phyloP scores from a whole-genome alignment of 2,888 invertebrate species.

The Helleia helle region DNA sequence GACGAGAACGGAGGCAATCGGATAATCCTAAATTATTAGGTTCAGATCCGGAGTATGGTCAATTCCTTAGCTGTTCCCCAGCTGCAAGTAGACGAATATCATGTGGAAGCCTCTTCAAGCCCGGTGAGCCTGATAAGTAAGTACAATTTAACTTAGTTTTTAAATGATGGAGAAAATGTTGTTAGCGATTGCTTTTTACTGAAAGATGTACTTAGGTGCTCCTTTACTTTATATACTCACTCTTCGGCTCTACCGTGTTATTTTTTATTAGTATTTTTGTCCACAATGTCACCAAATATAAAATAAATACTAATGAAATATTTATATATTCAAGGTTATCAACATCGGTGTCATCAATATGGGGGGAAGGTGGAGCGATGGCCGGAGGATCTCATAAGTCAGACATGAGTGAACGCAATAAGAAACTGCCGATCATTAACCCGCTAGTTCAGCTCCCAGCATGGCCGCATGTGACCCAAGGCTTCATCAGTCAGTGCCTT shows the following conservation, averaged over 20 bases:
- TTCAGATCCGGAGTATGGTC: constrained; percentile 77
- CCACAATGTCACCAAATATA: background rate
- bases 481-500: constrained; percentile 95
- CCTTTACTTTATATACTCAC: too few species aligned
- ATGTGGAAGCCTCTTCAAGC: constrained; percentile 90
- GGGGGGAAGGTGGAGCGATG: constrained; percentile 54
- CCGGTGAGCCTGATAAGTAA: constrained; percentile 78
- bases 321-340: constrained; percentile 67
- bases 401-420: constrained; percentile 74
- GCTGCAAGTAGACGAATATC: constrained; percentile 92
- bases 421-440: constrained; percentile 90
- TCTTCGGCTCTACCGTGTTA: too few species aligned
- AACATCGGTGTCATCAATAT: constrained; percentile 68
- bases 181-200: too few species aligned
- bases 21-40: constrained; percentile 76
- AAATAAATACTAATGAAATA: constrained; percentile 12
- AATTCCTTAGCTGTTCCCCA: constrained; percentile 82
- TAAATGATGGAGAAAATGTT: too few species aligned
- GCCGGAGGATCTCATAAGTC: constrained; percentile 40
- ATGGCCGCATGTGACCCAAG: constrained; percentile 88
- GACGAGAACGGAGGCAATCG: constrained; percentile 60
- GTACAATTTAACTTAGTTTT: too few species aligned
- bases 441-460: constrained; percentile 89
- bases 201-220: too few species aligned
- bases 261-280: too few species aligned